Evolutionary conservation across 2,797 vertebrate species (phyloP).

Genomic region (Prionace glauca): DNA sequence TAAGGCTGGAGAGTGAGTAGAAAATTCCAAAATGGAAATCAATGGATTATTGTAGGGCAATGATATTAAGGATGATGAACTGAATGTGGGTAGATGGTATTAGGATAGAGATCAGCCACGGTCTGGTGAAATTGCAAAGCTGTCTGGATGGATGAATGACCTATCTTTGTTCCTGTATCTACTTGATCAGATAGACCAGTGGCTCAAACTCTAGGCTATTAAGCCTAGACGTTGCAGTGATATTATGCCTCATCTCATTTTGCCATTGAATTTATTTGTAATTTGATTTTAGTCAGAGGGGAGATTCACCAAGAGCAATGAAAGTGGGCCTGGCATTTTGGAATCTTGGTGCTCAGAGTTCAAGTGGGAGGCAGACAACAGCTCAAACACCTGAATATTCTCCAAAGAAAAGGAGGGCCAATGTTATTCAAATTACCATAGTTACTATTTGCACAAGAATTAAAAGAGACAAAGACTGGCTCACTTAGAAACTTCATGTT

Average conservation of each 20-base stretch:
- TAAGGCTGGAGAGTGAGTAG: neutral
- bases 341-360: neutral
- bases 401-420: neutral
- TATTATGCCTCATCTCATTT: neutral
- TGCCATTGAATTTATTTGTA: neutral
- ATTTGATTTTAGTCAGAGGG: neutral
- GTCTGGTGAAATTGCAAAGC: neutral
- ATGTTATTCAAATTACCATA: neutral
- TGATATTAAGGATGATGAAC: neutral
- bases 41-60: neutral
- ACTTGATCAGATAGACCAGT: neutral
- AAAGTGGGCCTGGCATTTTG: neutral
- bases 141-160: neutral
- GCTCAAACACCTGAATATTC: neutral
- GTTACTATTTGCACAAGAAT: neutral
- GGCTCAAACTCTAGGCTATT: neutral
- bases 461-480: neutral
- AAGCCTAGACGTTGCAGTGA: neutral
- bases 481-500: neutral
- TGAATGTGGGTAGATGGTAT: neutral
- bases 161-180: neutral
- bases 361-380: neutral
- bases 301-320: neutral
- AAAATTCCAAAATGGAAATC: neutral
- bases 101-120: neutral